Percentiles rank a stretch among this genome's conserved stretches.
Evolutionary conservation across 2,888 invertebrate species (phyloP).

Genomic region (Hemithea aestivaria): DNA sequence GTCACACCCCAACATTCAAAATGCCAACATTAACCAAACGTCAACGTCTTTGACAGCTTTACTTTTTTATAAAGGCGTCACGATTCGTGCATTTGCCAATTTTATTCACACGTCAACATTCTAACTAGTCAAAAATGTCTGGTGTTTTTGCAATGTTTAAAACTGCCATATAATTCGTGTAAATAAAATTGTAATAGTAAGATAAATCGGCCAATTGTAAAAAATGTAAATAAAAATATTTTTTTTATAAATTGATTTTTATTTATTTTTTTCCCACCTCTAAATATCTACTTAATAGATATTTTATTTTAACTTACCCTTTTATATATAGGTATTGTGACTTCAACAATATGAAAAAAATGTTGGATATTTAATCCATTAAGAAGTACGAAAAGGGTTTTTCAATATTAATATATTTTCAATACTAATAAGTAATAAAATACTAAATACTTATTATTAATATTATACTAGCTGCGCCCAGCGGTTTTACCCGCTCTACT

Average conservation of each 20-base stretch:
- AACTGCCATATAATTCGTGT: slow-evolving; percentile 15
- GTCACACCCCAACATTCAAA: slow-evolving; percentile 15
- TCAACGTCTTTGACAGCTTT: slow-evolving; percentile 18
- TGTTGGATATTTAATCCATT: too few species aligned
- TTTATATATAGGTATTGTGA: too few species aligned
- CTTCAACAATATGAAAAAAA: too few species aligned
- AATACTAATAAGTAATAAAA: too few species aligned
- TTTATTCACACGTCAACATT: neutral
- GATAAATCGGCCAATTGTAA: slow-evolving; percentile 18
- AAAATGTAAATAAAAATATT: slow-evolving; percentile 41
- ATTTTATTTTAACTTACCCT: too few species aligned
- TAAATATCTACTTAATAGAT: too few species aligned
- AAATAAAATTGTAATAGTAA: neutral
- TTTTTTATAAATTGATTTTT: slow-evolving; percentile 17
- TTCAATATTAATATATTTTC: too few species aligned
- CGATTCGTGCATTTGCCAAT: neutral
- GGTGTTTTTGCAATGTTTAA: neutral
- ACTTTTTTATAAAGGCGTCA: slow-evolving; percentile 1
- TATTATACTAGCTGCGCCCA: too few species aligned
- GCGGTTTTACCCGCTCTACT: too few species aligned
- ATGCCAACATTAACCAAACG: slow-evolving; percentile 14
- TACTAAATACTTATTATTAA: too few species aligned
- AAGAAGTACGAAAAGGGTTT: too few species aligned
- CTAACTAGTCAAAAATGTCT: slow-evolving; percentile 13
- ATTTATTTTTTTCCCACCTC: neutral